These are phyloP conservation scores for Tragopan temminckii DNA, from an alignment of 2,797 vertebrate species.

Conservation along the genomic window DNA sequence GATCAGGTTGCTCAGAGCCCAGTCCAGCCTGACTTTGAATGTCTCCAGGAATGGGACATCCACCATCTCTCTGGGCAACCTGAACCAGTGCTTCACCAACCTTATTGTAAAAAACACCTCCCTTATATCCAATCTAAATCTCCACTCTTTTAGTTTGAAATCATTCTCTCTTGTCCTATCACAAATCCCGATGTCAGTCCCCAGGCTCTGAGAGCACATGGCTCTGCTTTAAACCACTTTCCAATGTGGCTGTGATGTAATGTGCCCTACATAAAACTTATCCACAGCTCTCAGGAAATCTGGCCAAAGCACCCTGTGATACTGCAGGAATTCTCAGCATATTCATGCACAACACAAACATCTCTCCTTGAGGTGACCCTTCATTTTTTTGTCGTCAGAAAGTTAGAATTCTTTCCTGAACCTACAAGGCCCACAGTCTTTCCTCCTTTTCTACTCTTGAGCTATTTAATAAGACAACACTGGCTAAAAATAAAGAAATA, in stretches of 20 bases:
- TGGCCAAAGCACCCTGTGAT: neutral
- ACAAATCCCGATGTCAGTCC: neutral
- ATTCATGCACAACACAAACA: rapidly evolving
- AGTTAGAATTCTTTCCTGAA: neutral
- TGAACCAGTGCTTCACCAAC: too few species aligned
- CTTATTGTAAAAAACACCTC: too few species aligned
- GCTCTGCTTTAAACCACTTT: neutral
- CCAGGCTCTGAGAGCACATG: neutral
- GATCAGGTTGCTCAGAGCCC: too few species aligned
- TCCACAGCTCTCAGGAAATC: neutral
- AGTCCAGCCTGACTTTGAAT: too few species aligned
- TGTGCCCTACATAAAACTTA: neutral
- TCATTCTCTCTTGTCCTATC: too few species aligned
- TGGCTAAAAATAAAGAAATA: neutral
- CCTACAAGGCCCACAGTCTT: neutral
- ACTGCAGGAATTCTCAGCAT: neutral
- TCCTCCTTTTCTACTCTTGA: neutral
- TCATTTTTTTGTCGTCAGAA: neutral
- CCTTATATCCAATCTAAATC: too few species aligned
- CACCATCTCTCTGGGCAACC: too few species aligned
- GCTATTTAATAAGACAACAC: neutral
- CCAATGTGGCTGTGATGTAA: neutral
- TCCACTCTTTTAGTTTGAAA: too few species aligned
- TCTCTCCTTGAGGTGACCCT: neutral
- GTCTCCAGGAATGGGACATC: too few species aligned